Conservation (phyloP, 2,888 invertebrate species). For the Drosophila affinis region DNA sequence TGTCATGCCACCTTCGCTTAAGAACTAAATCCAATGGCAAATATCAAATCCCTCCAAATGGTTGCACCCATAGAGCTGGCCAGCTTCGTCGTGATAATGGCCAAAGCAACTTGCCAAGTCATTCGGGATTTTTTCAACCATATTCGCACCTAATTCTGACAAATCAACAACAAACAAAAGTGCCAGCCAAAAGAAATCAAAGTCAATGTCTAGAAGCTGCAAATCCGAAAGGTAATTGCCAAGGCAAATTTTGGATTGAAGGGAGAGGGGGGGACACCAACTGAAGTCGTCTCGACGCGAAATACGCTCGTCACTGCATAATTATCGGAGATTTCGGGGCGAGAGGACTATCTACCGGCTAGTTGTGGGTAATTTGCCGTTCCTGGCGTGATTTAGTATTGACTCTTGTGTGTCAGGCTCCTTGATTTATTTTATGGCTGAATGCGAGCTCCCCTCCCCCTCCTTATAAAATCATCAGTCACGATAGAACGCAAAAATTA, state of each 20-base stretch:
- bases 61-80: conserved; percentile 35
- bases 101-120: conserved; percentile 39
- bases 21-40: conserved; percentile 20
- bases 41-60: conserved; percentile 16
- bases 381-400: conserved; percentile 73
- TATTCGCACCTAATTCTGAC: conserved; percentile 21
- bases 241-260: conserved; percentile 44
- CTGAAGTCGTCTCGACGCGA: conserved; percentile 3
- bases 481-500: conserved; percentile 65
- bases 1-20: conserved; percentile 2
- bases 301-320: conserved; percentile 46
- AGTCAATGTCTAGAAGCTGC: conserved; percentile 59
- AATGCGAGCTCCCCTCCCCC: conserved; percentile 58
- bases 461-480: conserved; percentile 61
- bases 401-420: conserved; percentile 70
- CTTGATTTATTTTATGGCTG: conserved; percentile 77
- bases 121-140: conserved; percentile 36
- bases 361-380: conserved; percentile 48
- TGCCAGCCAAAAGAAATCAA: conserved; percentile 34
- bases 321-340: conserved; percentile 41
- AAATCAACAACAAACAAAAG: conserved; percentile 36
- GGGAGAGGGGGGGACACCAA: background rate
- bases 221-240: conserved; percentile 63
- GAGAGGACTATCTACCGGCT: conserved; percentile 13
- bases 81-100: conserved; percentile 33